Evolutionary conservation across 2,797 vertebrate species (phyloP).

Genomic region (Uromys caudimaculatus): DNA sequence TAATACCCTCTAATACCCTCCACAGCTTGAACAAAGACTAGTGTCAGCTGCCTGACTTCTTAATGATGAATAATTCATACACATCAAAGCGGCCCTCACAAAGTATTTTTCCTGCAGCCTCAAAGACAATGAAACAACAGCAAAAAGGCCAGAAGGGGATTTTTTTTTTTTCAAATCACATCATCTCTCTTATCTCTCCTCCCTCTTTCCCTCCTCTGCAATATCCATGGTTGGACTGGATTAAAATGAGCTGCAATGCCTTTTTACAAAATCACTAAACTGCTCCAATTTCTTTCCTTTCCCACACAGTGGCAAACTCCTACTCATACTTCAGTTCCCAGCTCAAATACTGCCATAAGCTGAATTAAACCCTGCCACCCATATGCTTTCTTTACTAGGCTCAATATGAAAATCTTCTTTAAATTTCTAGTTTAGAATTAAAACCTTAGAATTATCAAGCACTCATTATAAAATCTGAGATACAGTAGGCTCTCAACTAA

Average conservation of each 20-base stretch:
- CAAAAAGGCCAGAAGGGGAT: constrained; percentile 63
- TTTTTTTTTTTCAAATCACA: constrained; percentile 24
- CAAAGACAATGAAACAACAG: constrained; percentile 75
- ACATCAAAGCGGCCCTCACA: constrained; percentile 72
- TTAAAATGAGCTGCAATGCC: constrained; percentile 8
- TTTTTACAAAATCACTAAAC: constrained; percentile 31
- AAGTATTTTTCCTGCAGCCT: constrained; percentile 46
- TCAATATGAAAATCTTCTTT: not conserved
- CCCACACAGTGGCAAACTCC: constrained; percentile 46
- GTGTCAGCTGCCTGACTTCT: constrained; percentile 65
- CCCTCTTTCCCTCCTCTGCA: not conserved
- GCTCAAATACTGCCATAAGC: not conserved
- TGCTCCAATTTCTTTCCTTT: not conserved
- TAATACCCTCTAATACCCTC: not conserved
- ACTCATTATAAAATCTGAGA: not conserved
- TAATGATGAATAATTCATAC: constrained; percentile 80
- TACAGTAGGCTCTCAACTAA: not conserved
- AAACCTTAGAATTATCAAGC: not conserved
- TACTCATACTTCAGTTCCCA: constrained; percentile 63
- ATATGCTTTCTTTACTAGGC: not conserved
- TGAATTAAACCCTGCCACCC: not conserved
- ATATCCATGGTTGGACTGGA: not conserved
- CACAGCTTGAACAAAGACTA: constrained; percentile 59
- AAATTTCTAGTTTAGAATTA: not conserved
- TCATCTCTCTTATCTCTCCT: constrained; percentile 5